Evolutionary conservation across 2,797 vertebrate species (phyloP), one percentile per base, ranked within the genome.

Genomic region (Pelodytes ibericus): DNA sequence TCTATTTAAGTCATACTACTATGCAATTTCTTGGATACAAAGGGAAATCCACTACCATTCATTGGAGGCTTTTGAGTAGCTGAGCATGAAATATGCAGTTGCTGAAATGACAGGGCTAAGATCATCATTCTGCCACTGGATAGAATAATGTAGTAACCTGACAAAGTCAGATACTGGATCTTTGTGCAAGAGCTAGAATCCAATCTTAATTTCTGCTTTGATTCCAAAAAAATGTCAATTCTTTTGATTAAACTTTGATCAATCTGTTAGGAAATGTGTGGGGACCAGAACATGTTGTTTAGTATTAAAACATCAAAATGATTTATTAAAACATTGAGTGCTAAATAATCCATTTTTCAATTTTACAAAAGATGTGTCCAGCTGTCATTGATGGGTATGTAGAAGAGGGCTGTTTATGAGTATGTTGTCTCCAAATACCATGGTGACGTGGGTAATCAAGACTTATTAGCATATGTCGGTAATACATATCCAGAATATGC

Each of bases 401-500:
- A 72, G 61, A 66, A 69, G 60, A 72, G 41, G 53, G 4, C 51
- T 77, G 69, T 71, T 72, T 78, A 53, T 57, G 39, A 78, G 72
- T 66, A 41, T 78, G 70, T 78, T 78, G 75, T 72, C 53, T 72
- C 69, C 30, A 24, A 60, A 33, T 49, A 61, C 75, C 75, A 78
- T 78, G 62, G 75, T 39, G 63, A 78, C 56, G 57, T 61, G 53
- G 13, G 69, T 53, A 78, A 78, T 72, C 69, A 72, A 58, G 41
- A 51, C 69, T 60, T 78, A 72, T 78, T 78, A 67, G 70, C 75
- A 72, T 64, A 72, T 78, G 70, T 71, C 70, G 73, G 76, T 57
- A 72, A 62, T 78, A 68, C 44, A 72, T 78, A 68, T 68, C 70
- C 76, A 78, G 63, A 7, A 58, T 72, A 68, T 53, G 63, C 63